phyloP scores from a whole-genome alignment of 1,140 invertebrate genomes.

The Magallana angulata region DNA sequence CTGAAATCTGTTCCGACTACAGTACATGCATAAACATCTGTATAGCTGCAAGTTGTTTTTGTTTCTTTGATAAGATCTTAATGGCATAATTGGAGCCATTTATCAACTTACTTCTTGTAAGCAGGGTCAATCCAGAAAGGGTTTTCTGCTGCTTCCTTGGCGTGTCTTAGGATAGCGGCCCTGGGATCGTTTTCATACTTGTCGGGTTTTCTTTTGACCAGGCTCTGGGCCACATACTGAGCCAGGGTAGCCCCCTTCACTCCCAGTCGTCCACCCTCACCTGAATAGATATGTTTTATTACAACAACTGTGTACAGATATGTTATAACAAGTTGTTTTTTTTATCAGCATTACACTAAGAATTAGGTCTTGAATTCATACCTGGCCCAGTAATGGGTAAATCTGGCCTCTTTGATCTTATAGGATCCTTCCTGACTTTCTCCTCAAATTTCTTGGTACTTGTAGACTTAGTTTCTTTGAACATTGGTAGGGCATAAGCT shows the following conservation, averaged over 20 bases:
- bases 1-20: too few species aligned
- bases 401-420: conserved; percentile 96
- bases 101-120: conserved; percentile 75
- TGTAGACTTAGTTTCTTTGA: conserved; percentile 93
- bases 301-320: too few species aligned
- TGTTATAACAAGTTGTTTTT: neutral
- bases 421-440: conserved; percentile 93
- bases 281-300: conserved; percentile 77
- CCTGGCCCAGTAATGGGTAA: conserved; percentile 92
- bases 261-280: conserved; percentile 94
- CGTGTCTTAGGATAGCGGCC: conserved; percentile 97
- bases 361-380: conserved; percentile 53
- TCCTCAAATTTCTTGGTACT: conserved; percentile 95
- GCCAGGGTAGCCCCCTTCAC: conserved; percentile 97
- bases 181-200: conserved; percentile 98
- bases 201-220: conserved; percentile 93
- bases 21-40: too few species aligned
- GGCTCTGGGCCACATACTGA: conserved; percentile 97
- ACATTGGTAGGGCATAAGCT: conserved; percentile 96
- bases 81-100: neutral
- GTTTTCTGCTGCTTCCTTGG: conserved; percentile 97
- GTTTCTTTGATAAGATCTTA: too few species aligned
- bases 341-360: neutral
- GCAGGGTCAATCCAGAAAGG: conserved; percentile 89
- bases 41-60: too few species aligned